Percentiles rank a stretch among this genome's conserved stretches.
phyloP scores from a whole-genome alignment of 2,888 invertebrate species.

The Autographa pulchrina region DNA sequence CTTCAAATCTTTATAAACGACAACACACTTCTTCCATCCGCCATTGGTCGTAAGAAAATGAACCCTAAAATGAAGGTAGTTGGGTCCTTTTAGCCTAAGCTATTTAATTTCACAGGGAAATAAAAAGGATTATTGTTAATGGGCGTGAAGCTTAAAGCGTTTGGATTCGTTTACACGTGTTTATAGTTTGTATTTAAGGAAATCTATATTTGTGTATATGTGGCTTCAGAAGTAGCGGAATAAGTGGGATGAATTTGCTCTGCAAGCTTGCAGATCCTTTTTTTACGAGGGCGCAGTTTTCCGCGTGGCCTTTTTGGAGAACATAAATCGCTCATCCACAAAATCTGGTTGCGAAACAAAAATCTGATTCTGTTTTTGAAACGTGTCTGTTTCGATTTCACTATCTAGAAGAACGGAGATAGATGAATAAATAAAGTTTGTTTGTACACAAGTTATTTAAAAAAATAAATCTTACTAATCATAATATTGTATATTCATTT shows the following conservation, averaged over 20 bases:
- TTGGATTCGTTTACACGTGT: constrained; percentile 76
- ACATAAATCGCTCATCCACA: neutral
- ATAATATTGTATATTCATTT: too few species aligned
- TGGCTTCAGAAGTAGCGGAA: constrained; percentile 49
- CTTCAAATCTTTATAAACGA: constrained; percentile 79
- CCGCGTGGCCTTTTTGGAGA: neutral
- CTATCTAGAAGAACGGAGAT: neutral
- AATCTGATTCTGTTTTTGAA: neutral
- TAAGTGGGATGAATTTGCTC: neutral
- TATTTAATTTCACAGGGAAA: constrained; percentile 64
- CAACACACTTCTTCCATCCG: constrained; percentile 55
- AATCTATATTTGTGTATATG: constrained; percentile 66
- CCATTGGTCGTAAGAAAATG: constrained; percentile 54
- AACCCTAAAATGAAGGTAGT: constrained; percentile 62
- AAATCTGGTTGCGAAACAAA: neutral
- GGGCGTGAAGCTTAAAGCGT: constrained; percentile 71
- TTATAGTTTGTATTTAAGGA: constrained; percentile 72
- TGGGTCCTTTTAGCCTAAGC: constrained; percentile 53
- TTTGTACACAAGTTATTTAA: too few species aligned
- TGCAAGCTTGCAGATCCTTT: neutral
- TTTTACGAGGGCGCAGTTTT: neutral
- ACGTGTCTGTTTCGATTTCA: neutral
- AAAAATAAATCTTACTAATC: too few species aligned
- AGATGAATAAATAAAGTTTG: neutral
- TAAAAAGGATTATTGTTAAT: constrained; percentile 84